Evolutionary conservation across 1,140 invertebrate genomes (phyloP).

Genomic region (Aphis craccivora): DNA sequence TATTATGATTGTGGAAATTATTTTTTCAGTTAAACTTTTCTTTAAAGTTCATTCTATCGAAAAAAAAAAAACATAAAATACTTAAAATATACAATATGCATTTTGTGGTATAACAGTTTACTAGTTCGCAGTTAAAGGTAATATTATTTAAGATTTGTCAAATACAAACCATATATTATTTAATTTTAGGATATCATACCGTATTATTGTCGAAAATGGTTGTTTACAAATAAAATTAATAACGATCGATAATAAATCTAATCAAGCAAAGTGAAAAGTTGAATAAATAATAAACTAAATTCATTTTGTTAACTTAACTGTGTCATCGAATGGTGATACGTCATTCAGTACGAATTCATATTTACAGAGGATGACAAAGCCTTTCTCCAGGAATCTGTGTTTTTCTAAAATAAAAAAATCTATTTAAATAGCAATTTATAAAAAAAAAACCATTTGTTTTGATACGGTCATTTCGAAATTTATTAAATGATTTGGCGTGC

Average conservation of each 20-base stretch:
- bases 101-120: neutral
- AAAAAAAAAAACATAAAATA: neutral
- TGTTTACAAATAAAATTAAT: neutral
- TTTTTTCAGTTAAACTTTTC: neutral
- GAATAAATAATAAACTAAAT: neutral
- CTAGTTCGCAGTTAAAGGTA: neutral
- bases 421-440: neutral
- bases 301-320: neutral
- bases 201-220: neutral
- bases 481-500: neutral
- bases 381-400: neutral
- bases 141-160: neutral
- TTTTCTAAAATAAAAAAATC: neutral
- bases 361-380: neutral
- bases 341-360: neutral
- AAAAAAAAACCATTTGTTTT: neutral
- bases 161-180: neutral
- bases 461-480: neutral
- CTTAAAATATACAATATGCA: neutral
- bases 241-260: neutral
- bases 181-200: neutral
- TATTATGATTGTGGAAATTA: neutral
- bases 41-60: neutral
- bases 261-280: neutral
- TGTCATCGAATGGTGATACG: neutral